Evolutionary conservation across 92 coral and sea anemone genomes (phyloP), one percentile per base, ranked within the genome.

Genomic region (Epizoanthus fatuus): DNA sequence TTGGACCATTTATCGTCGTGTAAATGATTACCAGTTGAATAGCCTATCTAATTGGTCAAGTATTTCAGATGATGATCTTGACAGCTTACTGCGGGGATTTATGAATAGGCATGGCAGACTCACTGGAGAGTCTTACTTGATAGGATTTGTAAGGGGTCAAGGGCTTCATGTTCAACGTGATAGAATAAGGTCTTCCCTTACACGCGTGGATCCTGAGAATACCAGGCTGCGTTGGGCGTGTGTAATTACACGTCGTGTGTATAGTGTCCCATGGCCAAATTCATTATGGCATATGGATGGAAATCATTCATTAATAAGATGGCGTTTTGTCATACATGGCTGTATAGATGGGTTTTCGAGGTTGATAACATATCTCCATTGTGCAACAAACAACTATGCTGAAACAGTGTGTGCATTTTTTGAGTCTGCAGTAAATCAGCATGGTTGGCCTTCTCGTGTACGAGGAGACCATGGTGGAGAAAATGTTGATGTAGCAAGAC

Each of bases 381-480:
- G 86, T 87, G 86, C 94, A 13, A 81, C 87, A 32, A 87, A 87
- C 81, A 91, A 87, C 69, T 84, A 40, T 52, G 64, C 90, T 15
- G 82, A 72, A 7, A 84, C 92, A 22, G 94, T 91, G 8, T 53
- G 25, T 40, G 51, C 55, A 25, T 13, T 79, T 40, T 87, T 91
- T 78, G 60, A 69, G 39, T 56, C 59, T 13, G 84, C 80, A 42
- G 69, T 65, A 60, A 49, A 25, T 7, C 69, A 84, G 63, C 87
- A 25, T 65, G 92, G 95, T 35, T 88, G 44, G 87, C 92, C 90
- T 45, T 91, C 90, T 40, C 87, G 85, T 83, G 95, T 88, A 25
- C 83, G 76, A 20, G 86, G 86, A 15, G 91, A 87, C 82, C 87
- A 81, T 80, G 91, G 82, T 29, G 94, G 94, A 49, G 94, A 91